Evolutionary conservation across 2,113 vertebrate genomes (phyloP).

Genomic region (Forbesichthys agassizii): DNA sequence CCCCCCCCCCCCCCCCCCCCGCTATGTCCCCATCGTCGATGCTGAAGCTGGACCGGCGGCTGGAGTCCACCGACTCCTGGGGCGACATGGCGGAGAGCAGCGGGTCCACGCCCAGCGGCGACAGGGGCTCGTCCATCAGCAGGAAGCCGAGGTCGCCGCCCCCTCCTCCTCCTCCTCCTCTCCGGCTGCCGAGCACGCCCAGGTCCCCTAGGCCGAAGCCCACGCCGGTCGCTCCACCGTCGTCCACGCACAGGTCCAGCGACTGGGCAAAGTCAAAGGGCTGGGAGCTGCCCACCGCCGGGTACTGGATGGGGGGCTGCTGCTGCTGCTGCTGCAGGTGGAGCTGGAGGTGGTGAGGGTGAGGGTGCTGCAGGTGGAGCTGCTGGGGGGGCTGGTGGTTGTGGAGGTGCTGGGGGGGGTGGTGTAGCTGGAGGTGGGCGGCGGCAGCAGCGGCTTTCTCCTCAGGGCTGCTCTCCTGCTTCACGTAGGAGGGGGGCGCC

Average conservation of each 20-base stretch:
- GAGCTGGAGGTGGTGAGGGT: conserved; percentile 63
- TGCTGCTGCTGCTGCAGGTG: conserved; percentile 74
- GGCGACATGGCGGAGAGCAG: conserved; percentile 95
- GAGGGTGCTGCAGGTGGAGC: conserved; percentile 63
- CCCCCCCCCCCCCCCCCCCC: conserved; percentile 7
- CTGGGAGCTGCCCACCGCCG: conserved; percentile 79
- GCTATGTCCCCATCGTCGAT: conserved; percentile 95
- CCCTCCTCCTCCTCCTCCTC: conserved; percentile 83
- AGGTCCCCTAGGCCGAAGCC: conserved; percentile 83
- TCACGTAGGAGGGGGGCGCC: conserved; percentile 82
- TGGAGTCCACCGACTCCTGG: conserved; percentile 92
- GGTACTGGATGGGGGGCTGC: conserved; percentile 79
- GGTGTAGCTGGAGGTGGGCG: conserved; percentile 64
- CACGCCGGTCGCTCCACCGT: conserved; percentile 48
- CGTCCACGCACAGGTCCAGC: conserved; percentile 85
- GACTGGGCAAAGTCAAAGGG: conserved; percentile 86
- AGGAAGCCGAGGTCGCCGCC: conserved; percentile 88
- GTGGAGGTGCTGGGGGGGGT: conserved; percentile 69
- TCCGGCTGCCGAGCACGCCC: conserved; percentile 78
- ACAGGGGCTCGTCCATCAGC: conserved; percentile 93
- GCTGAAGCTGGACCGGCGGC: conserved; percentile 97
- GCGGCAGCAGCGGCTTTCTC: conserved; percentile 74
- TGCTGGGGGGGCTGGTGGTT: conserved; percentile 61
- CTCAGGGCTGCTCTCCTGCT: conserved; percentile 85
- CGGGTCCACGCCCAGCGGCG: conserved; percentile 88